Conservation (phyloP, 2,888 invertebrate genomes). For the Pyrrhosoma nymphula region DNA sequence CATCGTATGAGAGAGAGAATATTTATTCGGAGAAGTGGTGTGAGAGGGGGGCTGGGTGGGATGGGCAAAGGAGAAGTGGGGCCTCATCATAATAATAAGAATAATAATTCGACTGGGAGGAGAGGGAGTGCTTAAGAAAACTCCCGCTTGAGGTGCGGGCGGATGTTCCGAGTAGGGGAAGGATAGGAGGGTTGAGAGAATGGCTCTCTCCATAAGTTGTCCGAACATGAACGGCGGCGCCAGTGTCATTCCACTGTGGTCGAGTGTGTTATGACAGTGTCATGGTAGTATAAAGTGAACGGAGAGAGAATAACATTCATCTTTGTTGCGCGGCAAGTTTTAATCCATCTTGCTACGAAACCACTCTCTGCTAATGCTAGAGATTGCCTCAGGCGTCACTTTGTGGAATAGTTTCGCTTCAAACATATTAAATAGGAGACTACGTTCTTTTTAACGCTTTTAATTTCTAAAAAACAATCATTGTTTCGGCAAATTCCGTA, state of each 20-base stretch:
- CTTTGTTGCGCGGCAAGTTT: no score
- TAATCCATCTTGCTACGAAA: no score
- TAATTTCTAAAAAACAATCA: no score
- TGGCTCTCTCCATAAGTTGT: slow-evolving; percentile 1
- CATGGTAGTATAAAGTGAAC: no score
- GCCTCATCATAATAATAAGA: slow-evolving; percentile 23
- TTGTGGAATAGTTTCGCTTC: no score
- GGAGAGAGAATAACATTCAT: no score
- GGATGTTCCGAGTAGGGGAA: background rate
- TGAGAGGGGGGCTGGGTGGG: background rate
- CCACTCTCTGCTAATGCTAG: no score
- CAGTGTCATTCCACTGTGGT: background rate
- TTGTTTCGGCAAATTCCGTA: no score
- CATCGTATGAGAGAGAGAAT: background rate
- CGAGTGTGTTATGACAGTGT: slow-evolving; percentile 9
- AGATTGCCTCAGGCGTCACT: no score
- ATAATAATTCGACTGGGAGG: slow-evolving; percentile 3
- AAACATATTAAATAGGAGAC: no score
- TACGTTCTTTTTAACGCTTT: no score
- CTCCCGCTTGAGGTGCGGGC: slow-evolving; percentile 12
- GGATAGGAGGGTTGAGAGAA: background rate
- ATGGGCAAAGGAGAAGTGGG: background rate
- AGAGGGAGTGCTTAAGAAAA: background rate
- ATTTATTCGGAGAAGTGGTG: background rate
- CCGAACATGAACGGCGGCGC: slow-evolving; percentile 9